Percentiles rank a stretch among this genome's conserved stretches.
phyloP scores from a whole-genome alignment of 2,113 vertebrate species.

The Tenebrosternarchus preto region DNA sequence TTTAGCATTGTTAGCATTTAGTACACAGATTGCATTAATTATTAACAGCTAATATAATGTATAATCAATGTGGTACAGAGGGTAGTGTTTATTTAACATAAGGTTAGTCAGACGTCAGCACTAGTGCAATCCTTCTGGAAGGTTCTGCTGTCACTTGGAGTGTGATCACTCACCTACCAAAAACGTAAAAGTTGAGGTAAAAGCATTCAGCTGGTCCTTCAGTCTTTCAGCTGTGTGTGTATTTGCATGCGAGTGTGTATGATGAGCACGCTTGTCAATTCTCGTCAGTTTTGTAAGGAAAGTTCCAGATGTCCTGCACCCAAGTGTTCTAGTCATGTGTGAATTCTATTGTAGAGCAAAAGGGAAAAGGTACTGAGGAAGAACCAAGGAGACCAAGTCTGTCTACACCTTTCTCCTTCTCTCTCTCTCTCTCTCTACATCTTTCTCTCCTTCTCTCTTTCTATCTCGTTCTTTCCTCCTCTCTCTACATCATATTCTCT shows the following conservation, averaged over 20 bases:
- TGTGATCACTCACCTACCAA: neutral
- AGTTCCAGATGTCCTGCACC: constrained; percentile 31
- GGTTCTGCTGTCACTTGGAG: neutral
- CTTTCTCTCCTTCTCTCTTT: neutral
- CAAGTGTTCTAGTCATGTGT: constrained; percentile 60
- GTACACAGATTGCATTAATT: neutral
- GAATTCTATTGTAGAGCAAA: constrained; percentile 52
- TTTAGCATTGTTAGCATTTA: neutral
- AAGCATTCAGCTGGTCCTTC: too few species aligned
- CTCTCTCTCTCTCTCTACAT: neutral
- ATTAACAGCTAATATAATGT: neutral
- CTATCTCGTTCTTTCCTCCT: neutral
- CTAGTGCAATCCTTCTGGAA: too few species aligned
- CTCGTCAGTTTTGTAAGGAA: constrained; percentile 40
- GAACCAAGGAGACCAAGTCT: neutral
- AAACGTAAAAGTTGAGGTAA: too few species aligned
- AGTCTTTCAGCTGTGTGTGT: too few species aligned
- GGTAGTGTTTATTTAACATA: neutral
- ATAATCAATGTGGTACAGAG: neutral
- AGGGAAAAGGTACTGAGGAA: neutral
- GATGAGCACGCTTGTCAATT: constrained; percentile 23
- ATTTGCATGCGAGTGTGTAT: neutral
- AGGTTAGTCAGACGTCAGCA: too few species aligned
- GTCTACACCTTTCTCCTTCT: too few species aligned
- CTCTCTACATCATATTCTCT: neutral